Conservation (phyloP, 35 echinoderm and acorn worm genomes). For the Acanthaster planci region DNA sequence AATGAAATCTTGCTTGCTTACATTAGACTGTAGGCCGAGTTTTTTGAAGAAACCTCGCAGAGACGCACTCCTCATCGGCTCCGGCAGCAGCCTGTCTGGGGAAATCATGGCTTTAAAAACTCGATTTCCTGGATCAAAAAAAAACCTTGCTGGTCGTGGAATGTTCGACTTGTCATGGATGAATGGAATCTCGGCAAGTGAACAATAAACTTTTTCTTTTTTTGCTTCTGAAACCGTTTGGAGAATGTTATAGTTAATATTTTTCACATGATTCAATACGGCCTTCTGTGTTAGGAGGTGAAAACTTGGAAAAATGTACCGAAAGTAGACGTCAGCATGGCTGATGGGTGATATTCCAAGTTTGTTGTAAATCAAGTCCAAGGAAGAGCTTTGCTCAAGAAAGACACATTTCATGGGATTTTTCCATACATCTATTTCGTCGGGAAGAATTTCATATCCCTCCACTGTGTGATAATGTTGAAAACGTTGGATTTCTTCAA, state of each 20-base stretch:
- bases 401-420: not conserved
- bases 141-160: not conserved
- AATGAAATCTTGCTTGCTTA: not conserved
- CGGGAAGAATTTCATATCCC: not conserved
- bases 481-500: not conserved
- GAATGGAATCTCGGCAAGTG: not conserved
- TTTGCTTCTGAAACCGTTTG: not conserved
- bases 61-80: not conserved
- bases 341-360: not conserved
- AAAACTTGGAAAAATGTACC: slow-evolving; percentile 12
- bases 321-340: not conserved
- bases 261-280: not conserved
- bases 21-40: not conserved
- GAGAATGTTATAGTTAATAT: not conserved
- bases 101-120: not conserved
- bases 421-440: not conserved
- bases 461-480: not conserved
- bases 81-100: not conserved
- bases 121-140: not conserved
- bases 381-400: not conserved
- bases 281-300: not conserved
- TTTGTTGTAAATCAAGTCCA: not conserved
- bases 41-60: not conserved
- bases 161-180: not conserved
- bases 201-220: not conserved